Conservation (phyloP, 2,888 invertebrate species). For the Plebejus argus region DNA sequence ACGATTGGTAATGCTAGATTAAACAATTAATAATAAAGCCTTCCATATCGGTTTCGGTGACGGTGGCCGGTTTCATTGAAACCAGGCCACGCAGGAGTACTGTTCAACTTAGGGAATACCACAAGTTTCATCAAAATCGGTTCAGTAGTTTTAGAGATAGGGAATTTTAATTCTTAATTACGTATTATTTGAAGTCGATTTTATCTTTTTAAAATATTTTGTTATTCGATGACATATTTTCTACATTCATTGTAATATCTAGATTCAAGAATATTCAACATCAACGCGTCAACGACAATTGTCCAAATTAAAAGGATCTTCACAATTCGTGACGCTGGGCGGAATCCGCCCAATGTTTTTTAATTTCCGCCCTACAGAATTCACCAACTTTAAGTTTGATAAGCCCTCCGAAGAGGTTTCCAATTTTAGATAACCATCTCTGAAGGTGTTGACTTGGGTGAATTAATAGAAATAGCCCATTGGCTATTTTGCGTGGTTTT, state of each 20-base stretch:
- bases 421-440: neutral
- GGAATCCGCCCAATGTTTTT: slow-evolving; percentile 33
- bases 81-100: too few relatives aligned
- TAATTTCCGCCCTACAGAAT: slow-evolving; percentile 33
- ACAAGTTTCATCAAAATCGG: too few relatives aligned
- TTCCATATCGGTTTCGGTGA: too few relatives aligned
- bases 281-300: slow-evolving; percentile 1
- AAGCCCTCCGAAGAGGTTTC: neutral
- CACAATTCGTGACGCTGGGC: slow-evolving; percentile 13
- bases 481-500: neutral
- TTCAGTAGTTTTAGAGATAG: too few relatives aligned
- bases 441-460: slow-evolving; percentile 6
- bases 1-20: neutral
- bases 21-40: too few relatives aligned
- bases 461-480: neutral
- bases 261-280: neutral
- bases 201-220: too few relatives aligned
- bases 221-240: too few relatives aligned
- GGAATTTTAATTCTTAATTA: too few relatives aligned
- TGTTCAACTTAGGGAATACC: too few relatives aligned
- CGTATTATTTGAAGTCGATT: too few relatives aligned
- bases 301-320: slow-evolving; percentile 21
- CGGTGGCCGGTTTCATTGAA: too few relatives aligned
- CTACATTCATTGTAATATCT: slow-evolving; percentile 8
- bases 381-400: slow-evolving; percentile 27